Base-by-base conservation (phyloP, 2,888 invertebrate species). In the Drosophila multiciliata region DNA sequence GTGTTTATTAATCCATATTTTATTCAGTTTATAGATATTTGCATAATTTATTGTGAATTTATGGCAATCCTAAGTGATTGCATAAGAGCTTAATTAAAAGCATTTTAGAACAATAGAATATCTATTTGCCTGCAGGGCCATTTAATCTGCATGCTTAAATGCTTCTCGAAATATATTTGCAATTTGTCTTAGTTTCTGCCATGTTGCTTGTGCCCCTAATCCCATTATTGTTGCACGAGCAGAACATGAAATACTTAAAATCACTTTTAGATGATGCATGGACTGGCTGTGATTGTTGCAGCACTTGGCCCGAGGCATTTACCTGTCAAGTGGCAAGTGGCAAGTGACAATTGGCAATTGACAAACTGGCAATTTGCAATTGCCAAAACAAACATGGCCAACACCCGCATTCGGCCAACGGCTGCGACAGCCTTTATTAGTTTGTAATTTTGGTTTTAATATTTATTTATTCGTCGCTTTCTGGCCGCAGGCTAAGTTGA, bases 371-470 rank as follows among this genome's bases (percentile, higher is more conserved):
- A 59, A 48, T 33, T 67, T 67, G 29, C 63, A 68, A 35, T 50
- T 67, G 67, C 61, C 20, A 63, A 63, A 36, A 49, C 36, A 63
- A 73, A 74, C 48, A 68, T 49, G 63, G 53, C 62, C 57, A 66
- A 38, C 54, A 45, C 53, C 12, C 23, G 29, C 40, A 33, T 40
- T 17, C 23, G 26, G 48, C 63, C 42, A 45, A 38, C 59, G 66
- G 59, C 60, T 35, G 58, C 59, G 64, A 53, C 61, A 66, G 75
- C 66, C 75, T 87, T 84, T 87, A 84, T 80, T 80, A 80, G 81
- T 78, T 78, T 78, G 74, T 81, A 80, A 80, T 83, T 87, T 70
- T 78, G 74, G 78, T 78, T 87, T 85, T 67, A 85, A 87, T 80
- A 84, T 84, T 82, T 87, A 87, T 84, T 80, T 83, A 80, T 80